Conservation (phyloP, 2,113 vertebrate species). For the Pterocles burchelli region DNA sequence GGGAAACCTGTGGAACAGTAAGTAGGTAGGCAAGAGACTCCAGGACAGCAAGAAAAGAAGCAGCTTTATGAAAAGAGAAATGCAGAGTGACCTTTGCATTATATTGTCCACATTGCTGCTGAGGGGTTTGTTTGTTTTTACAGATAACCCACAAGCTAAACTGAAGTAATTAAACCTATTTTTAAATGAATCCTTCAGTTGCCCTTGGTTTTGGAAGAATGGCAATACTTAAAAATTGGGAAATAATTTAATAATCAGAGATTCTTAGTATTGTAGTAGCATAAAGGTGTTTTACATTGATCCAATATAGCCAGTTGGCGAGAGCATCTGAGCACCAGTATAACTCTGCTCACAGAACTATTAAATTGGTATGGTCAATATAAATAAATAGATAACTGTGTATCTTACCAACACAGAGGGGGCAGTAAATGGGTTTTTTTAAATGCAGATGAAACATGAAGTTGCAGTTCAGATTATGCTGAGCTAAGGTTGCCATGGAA, state of each 20-base stretch:
- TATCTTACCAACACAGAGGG: not conserved
- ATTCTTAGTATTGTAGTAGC: not conserved
- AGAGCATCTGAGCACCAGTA: not conserved
- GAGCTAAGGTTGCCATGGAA: not conserved
- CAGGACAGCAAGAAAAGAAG: not conserved
- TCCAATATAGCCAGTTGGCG: not conserved
- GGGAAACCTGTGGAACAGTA: not conserved
- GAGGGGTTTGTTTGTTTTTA: not conserved
- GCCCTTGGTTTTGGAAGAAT: not conserved
- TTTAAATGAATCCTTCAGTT: not conserved
- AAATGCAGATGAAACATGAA: not conserved
- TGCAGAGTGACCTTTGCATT: not conserved
- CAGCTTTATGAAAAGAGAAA: not conserved
- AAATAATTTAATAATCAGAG: constrained; percentile 3
- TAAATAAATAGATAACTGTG: not conserved
- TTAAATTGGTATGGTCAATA: not conserved
- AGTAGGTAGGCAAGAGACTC: not conserved
- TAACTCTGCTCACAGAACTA: not conserved
- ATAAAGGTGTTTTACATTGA: not conserved
- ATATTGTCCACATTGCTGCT: not conserved
- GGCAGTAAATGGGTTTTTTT: not conserved
- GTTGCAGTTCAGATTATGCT: not conserved
- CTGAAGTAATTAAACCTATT: not conserved
- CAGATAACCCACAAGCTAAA: not conserved
- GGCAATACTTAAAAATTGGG: not conserved